Evolutionary conservation across 2,888 invertebrate species (phyloP).

Genomic region (Scrobipalpa costella): DNA sequence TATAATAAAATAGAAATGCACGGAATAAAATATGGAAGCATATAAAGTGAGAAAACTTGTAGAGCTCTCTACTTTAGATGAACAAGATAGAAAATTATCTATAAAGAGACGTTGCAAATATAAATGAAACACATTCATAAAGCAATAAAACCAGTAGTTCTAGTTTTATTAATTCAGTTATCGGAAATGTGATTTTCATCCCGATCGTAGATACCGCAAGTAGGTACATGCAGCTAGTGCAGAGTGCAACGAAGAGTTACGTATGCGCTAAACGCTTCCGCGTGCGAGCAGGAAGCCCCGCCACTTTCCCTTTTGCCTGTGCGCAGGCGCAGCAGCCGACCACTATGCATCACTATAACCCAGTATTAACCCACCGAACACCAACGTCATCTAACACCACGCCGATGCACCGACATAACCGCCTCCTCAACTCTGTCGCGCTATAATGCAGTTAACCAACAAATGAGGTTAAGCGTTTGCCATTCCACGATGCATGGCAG

Average conservation of each 20-base stretch:
- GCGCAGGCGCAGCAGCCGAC: slow-evolving; percentile 69
- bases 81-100: not conserved
- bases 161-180: not conserved
- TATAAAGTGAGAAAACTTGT: slow-evolving; percentile 8
- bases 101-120: not conserved
- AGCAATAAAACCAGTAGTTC: not conserved
- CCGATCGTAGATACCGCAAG: slow-evolving; percentile 9
- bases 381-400: slow-evolving; percentile 37
- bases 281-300: slow-evolving; percentile 75
- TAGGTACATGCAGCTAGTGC: slow-evolving; percentile 41
- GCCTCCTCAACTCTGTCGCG: slow-evolving; percentile 46
- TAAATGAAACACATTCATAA: not conserved
- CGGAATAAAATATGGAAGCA: not conserved
- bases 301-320: slow-evolving; percentile 79
- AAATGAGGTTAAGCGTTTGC: slow-evolving; percentile 73
- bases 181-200: slow-evolving; percentile 2
- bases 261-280: slow-evolving; percentile 73
- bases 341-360: slow-evolving; percentile 64
- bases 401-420: slow-evolving; percentile 34
- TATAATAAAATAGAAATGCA: not conserved
- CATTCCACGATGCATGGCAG: slow-evolving; percentile 67
- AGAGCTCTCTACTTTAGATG: not conserved
- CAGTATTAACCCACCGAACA: slow-evolving; percentile 55
- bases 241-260: slow-evolving; percentile 65
- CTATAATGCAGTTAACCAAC: slow-evolving; percentile 74